A percentile compares a stretch with the other conserved stretches of the same genome.
phyloP scores from a whole-genome alignment of 2,113 vertebrate genomes.

The Plotosus lineatus region DNA sequence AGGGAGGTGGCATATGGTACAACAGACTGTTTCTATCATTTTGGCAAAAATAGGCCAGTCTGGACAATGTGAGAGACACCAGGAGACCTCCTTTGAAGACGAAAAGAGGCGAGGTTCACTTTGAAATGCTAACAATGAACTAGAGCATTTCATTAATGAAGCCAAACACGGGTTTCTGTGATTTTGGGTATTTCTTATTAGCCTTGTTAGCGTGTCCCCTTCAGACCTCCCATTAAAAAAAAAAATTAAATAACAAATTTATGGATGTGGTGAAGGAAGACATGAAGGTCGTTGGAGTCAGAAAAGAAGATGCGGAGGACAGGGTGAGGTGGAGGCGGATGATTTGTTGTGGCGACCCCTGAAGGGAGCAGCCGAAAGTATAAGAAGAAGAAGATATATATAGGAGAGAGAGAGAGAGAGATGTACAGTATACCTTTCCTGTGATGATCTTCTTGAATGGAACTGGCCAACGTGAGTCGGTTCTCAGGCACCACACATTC shows the following conservation, averaged over 20 bases:
- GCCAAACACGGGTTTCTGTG: background rate
- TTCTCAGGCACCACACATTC: background rate
- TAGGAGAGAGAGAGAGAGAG: background rate
- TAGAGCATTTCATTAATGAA: conserved; percentile 7
- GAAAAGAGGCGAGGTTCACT: conserved; percentile 23
- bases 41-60: conserved; percentile 51
- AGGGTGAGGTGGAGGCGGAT: too few relatives aligned
- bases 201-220: background rate
- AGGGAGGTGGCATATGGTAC: conserved; percentile 51
- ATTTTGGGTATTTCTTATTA: background rate
- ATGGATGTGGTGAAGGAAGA: too few relatives aligned
- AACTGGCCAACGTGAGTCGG: background rate
- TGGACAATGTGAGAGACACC: conserved; percentile 28
- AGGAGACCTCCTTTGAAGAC: conserved; percentile 32
- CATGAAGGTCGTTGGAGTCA: too few relatives aligned
- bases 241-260: too few relatives aligned
- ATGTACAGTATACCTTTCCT: background rate
- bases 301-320: too few relatives aligned
- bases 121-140: conserved; percentile 3
- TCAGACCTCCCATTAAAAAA: background rate
- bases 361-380: too few relatives aligned
- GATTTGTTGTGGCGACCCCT: too few relatives aligned
- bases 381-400: too few relatives aligned
- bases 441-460: background rate
- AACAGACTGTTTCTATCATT: conserved; percentile 35